phyloP scores from a whole-genome alignment of 2,888 invertebrate genomes.

The Catocala nupta region DNA sequence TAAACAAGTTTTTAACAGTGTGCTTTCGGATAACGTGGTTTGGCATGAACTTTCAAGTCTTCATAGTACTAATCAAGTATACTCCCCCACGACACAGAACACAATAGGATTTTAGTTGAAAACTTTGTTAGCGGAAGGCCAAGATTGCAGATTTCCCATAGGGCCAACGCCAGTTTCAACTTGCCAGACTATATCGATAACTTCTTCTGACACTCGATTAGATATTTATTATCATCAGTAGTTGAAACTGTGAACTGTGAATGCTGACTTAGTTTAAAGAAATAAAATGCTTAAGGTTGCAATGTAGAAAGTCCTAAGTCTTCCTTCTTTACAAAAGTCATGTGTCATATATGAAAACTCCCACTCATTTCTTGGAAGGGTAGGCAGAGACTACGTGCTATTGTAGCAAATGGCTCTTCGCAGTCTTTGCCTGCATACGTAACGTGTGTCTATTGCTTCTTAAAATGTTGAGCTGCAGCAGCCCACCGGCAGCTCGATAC shows the following conservation, averaged over 20 bases:
- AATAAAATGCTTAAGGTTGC: too few species aligned
- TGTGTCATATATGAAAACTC: too few species aligned
- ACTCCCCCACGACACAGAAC: constrained; percentile 72
- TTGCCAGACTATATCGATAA: constrained; percentile 83
- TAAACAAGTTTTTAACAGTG: constrained; percentile 30
- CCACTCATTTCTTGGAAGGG: too few species aligned
- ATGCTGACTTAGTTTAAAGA: neutral
- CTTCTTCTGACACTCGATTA: constrained; percentile 73
- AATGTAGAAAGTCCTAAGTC: too few species aligned
- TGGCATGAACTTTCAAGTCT: constrained; percentile 56
- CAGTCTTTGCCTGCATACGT: too few species aligned
- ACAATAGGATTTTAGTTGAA: constrained; percentile 85
- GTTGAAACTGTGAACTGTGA: constrained; percentile 35
- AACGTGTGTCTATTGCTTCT: too few species aligned
- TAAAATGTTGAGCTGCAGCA: too few species aligned
- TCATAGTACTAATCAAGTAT: constrained; percentile 74
- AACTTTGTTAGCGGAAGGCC: constrained; percentile 85
- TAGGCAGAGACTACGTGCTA: too few species aligned
- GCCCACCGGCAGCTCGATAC: too few species aligned
- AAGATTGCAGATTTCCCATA: constrained; percentile 85
- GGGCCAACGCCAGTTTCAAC: constrained; percentile 82
- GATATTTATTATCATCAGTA: constrained; percentile 67
- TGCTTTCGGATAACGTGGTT: constrained; percentile 41
- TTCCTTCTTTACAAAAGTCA: too few species aligned
- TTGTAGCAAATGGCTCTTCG: too few species aligned